Evolutionary conservation across 2,113 vertebrate genomes (phyloP), one percentile per base, ranked within the genome.

Genomic region (Polyodon spathula): DNA sequence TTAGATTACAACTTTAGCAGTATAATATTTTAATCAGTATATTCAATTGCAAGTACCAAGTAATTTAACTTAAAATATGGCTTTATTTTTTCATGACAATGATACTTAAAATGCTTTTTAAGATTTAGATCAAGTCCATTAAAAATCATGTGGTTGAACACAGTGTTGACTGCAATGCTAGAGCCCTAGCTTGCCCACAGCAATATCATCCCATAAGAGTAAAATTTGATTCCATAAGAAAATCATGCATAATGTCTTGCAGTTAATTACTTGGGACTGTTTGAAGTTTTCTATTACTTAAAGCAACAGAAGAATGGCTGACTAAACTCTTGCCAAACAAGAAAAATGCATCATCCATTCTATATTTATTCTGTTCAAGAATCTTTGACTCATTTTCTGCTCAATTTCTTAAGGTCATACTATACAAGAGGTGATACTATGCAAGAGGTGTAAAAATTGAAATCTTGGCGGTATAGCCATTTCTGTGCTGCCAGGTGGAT

Each of bases 391-490:
- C 38, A 27, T 54, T 40, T 62, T 38, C 37, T 43, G 9, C 43
- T 43, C 43, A 14, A 17, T 16, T 61, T n/a, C 61, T 61, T 57
- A 37, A 57, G 54, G 44, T 42, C 39, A 66, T 12, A 17, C 39
- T 6, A 50, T 51, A 39, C 15, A 12, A 58, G 40, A 43, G 40
- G 17, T 27, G n/a, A n/a, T 10, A n/a, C n/a, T n/a, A n/a, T n/a
- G n/a, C n/a, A n/a, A n/a, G n/a, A n/a, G n/a, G n/a, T 54, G 38
- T n/a, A 43, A 15, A 43, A n/a, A 1, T 48, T n/a, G 53, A 37
- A 12, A 6, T 8, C 12, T 3, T 9, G n/a, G 27, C 16, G 40
- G 40, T 42, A 15, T 56, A 10, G 37, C 9, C 54, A 37, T 8
- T n/a, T 15, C 8, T 42, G 12, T 41, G 14, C 40, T 8, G 46